Conservation (phyloP, 2,888 invertebrate genomes). For the Phanerotoma sp. region DNA sequence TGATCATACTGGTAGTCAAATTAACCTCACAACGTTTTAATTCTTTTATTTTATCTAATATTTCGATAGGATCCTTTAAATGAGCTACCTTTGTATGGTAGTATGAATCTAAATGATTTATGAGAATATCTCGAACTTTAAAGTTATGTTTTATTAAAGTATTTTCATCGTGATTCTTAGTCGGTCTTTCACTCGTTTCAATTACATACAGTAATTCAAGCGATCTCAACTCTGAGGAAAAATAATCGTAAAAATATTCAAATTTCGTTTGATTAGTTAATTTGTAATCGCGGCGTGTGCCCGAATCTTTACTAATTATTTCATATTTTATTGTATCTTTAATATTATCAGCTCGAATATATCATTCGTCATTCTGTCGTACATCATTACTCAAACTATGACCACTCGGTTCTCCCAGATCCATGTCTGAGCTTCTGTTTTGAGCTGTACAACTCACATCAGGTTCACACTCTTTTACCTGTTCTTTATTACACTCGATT, state of each 20-base stretch:
- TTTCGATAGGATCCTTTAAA: too few species aligned
- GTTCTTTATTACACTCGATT: too few species aligned
- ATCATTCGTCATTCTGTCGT: too few species aligned
- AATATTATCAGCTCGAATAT: too few species aligned
- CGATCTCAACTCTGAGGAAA: constrained; percentile 24
- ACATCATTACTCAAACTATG: too few species aligned
- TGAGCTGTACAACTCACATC: too few species aligned
- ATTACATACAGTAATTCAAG: constrained; percentile 25
- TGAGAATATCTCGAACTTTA: constrained; percentile 26
- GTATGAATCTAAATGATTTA: constrained; percentile 20
- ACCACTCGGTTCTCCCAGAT: too few species aligned
- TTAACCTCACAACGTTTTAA: constrained; percentile 22
- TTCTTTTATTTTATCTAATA: constrained; percentile 18
- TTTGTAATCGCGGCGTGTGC: constrained; percentile 24
- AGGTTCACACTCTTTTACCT: too few species aligned
- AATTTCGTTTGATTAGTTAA: constrained; percentile 22
- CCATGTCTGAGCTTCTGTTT: too few species aligned
- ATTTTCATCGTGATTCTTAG: background rate
- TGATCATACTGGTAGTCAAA: constrained; percentile 10
- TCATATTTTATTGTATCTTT: too few species aligned
- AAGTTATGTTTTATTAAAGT: constrained; percentile 15
- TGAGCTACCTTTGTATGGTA: constrained; percentile 18
- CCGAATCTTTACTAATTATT: constrained; percentile 2
- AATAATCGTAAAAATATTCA: constrained; percentile 29
- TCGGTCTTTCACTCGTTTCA: constrained; percentile 3